A percentile compares a stretch with the other conserved stretches of the same genome.
These are phyloP conservation scores for Heliornis fulica DNA, from an alignment of 2,113 vertebrate genomes.

Conservation along the genomic window DNA sequence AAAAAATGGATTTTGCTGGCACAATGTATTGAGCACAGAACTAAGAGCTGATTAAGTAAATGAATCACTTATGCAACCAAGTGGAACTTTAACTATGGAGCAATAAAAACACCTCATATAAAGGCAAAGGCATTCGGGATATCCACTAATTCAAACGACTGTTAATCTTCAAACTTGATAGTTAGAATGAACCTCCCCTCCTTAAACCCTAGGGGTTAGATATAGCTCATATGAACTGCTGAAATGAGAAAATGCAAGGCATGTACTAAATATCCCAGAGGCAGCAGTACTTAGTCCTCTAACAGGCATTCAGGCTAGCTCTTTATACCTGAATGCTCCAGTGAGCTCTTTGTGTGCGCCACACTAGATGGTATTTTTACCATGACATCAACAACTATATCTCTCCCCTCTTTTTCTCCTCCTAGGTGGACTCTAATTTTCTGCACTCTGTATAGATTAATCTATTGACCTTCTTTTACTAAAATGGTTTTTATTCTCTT, in stretches of 20 bases:
- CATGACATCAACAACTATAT: conserved; percentile 48
- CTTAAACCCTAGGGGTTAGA: conserved; percentile 51
- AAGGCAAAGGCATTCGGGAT: conserved; percentile 52
- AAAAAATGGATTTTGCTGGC: conserved; percentile 16
- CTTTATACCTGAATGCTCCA: conserved; percentile 64
- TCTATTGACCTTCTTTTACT: background rate
- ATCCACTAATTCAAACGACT: conserved; percentile 57
- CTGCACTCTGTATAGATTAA: background rate
- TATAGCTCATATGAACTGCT: conserved; percentile 56
- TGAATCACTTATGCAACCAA: conserved; percentile 60
- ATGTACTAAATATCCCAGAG: conserved; percentile 69
- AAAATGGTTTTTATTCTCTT: background rate
- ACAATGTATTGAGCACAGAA: background rate
- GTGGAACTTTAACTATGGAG: conserved; percentile 57
- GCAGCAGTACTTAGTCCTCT: conserved; percentile 46
- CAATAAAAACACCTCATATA: conserved; percentile 60
- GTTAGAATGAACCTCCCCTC: conserved; percentile 51
- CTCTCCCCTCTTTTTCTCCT: conserved; percentile 12
- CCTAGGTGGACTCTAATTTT: background rate
- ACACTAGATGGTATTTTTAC: conserved; percentile 40
- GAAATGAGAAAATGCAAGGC: conserved; percentile 66
- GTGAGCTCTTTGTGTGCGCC: conserved; percentile 50
- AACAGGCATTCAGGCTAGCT: conserved; percentile 47
- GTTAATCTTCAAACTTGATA: conserved; percentile 67
- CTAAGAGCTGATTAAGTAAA: conserved; percentile 48